phyloP scores from a whole-genome alignment of 1,140 invertebrate species.

The Drosophila tropicalis region DNA sequence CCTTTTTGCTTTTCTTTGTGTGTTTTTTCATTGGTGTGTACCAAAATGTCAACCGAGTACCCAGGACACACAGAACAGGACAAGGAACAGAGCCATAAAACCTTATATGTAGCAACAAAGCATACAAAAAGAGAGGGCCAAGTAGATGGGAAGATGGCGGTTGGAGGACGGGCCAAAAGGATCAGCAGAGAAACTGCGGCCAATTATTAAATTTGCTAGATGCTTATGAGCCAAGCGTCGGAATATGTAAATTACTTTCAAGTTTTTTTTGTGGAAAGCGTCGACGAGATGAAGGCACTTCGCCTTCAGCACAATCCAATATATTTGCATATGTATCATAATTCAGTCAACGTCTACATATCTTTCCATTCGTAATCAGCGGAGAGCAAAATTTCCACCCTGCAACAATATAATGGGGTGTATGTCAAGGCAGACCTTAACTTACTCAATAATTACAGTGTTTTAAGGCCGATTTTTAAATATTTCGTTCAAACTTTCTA shows the following conservation, averaged over 20 bases:
- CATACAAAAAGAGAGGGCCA: neutral
- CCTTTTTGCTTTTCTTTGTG: slow-evolving; percentile 17
- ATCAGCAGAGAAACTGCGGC: slow-evolving; percentile 5
- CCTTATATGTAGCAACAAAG: neutral
- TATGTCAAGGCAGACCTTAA: neutral
- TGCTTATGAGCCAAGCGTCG: slow-evolving; percentile 21
- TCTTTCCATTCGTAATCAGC: slow-evolving; percentile 12
- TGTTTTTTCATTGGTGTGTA: slow-evolving; percentile 30
- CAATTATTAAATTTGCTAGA: slow-evolving; percentile 65
- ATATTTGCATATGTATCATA: slow-evolving; percentile 20
- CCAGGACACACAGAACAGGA: slow-evolving; percentile 16
- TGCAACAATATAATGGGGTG: neutral
- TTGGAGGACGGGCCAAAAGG: neutral
- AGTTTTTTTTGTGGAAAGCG: neutral
- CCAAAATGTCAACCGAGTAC: slow-evolving; percentile 63
- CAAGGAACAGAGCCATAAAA: slow-evolving; percentile 34
- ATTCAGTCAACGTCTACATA: slow-evolving; percentile 10
- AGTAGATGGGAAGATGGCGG: neutral
- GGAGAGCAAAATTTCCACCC: neutral
- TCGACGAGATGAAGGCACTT: neutral
- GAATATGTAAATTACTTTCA: slow-evolving; percentile 33
- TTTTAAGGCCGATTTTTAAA: no score
- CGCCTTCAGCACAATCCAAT: neutral
- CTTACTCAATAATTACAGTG: neutral
- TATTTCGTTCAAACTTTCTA: no score